Percentiles rank a stretch among this genome's conserved stretches.
Evolutionary conservation across 2,888 invertebrate species (phyloP).

Genomic region (Pseudolycoriella hygida): DNA sequence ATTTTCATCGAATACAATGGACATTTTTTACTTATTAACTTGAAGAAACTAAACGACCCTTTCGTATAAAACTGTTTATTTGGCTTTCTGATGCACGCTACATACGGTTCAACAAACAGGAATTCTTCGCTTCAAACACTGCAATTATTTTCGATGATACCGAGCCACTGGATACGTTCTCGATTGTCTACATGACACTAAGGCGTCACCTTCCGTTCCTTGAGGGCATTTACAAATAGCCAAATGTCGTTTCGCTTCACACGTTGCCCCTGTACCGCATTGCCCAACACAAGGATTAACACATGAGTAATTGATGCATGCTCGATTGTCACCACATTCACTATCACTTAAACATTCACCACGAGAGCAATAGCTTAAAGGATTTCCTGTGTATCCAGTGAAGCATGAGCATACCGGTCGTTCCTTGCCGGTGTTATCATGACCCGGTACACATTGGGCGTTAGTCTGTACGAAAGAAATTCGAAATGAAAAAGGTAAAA

Average conservation of each 20-base stretch:
- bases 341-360: slow-evolving; percentile 65
- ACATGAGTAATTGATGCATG: slow-evolving; percentile 60
- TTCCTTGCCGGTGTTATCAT: slow-evolving; percentile 63
- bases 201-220: slow-evolving; percentile 42
- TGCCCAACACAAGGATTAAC: slow-evolving; percentile 60
- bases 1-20: no score
- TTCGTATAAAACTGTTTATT: no score
- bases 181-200: slow-evolving; percentile 35
- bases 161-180: slow-evolving; percentile 26
- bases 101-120: no score
- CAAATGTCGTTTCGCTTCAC: slow-evolving; percentile 56
- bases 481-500: not conserved
- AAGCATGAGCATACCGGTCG: slow-evolving; percentile 75
- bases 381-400: slow-evolving; percentile 60
- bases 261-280: slow-evolving; percentile 59
- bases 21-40: no score
- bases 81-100: no score
- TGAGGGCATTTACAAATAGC: slow-evolving; percentile 68
- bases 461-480: slow-evolving; percentile 14
- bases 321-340: slow-evolving; percentile 56
- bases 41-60: no score
- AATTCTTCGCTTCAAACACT: no score
- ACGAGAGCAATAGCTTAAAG: slow-evolving; percentile 46
- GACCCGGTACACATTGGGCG: slow-evolving; percentile 55
- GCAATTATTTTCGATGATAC: slow-evolving; percentile 14